Evolutionary conservation across 2,888 invertebrate species (phyloP).

Genomic region (Caenorhabditis imperialis): DNA sequence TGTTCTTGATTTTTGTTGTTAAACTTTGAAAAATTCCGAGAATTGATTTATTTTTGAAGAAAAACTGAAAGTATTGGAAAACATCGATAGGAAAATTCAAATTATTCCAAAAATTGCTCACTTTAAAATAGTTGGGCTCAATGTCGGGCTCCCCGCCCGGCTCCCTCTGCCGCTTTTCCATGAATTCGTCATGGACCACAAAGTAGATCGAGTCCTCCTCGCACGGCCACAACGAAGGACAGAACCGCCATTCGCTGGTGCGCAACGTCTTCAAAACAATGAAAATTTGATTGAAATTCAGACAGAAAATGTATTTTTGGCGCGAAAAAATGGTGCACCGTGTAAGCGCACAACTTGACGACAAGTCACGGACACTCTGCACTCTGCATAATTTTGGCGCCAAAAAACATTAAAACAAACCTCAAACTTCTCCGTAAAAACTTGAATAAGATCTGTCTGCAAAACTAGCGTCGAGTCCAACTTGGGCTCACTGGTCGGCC

Average conservation of each 20-base stretch:
- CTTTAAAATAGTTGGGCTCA: conserved; percentile 47
- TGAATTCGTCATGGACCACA: conserved; percentile 53
- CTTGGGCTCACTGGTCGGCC: conserved; percentile 59
- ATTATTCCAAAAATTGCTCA: too few relatives aligned
- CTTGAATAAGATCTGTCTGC: conserved; percentile 52
- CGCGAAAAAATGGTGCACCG: too few relatives aligned
- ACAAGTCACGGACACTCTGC: too few relatives aligned
- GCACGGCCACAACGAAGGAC: conserved; percentile 41
- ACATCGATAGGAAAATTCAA: too few relatives aligned
- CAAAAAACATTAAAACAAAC: too few relatives aligned
- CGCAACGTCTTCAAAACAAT: conserved; percentile 39
- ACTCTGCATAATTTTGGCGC: too few relatives aligned
- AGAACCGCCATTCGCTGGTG: conserved; percentile 59
- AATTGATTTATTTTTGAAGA: too few relatives aligned
- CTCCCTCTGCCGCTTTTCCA: conserved; percentile 31
- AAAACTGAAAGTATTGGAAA: not conserved
- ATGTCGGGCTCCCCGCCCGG: conserved; percentile 7
- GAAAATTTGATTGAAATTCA: not conserved
- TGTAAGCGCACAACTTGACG: too few relatives aligned
- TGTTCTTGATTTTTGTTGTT: too few relatives aligned
- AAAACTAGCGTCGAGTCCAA: conserved; percentile 49
- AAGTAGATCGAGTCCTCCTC: conserved; percentile 58
- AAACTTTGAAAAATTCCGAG: too few relatives aligned
- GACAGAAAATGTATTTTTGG: too few relatives aligned
- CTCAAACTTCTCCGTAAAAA: conserved; percentile 51